A percentile compares a stretch with the other conserved stretches of the same genome.
Conservation (phyloP, 2,888 invertebrate species). For the Blastobasis lacticolella region DNA sequence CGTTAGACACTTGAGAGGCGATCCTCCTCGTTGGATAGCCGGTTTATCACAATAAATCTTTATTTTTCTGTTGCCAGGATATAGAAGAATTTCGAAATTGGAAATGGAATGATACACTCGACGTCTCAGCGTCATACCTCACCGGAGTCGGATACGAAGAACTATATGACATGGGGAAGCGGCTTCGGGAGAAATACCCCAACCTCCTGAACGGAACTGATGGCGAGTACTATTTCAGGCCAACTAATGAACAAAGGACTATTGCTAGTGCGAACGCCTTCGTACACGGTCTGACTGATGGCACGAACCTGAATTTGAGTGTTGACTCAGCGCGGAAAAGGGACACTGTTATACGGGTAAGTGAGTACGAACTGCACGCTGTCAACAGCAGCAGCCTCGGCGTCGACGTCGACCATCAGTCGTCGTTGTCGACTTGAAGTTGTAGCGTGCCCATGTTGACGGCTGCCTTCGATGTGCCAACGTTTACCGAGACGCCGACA, state of each 20-base stretch:
- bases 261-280: slow-evolving; percentile 76
- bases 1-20: too few species aligned
- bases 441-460: too few species aligned
- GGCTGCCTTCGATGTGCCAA: too few species aligned
- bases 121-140: slow-evolving; percentile 69
- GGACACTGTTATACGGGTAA: slow-evolving; percentile 52
- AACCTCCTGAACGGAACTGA: slow-evolving; percentile 57
- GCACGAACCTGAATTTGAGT: slow-evolving; percentile 27
- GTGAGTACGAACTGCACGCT: slow-evolving; percentile 16
- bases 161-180: slow-evolving; percentile 72
- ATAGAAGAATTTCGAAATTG: slow-evolving; percentile 77
- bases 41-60: too few species aligned
- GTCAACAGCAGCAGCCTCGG: neutral
- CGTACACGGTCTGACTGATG: slow-evolving; percentile 64
- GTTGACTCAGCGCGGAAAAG: slow-evolving; percentile 30
- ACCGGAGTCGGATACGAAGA: slow-evolving; percentile 78
- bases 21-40: too few species aligned
- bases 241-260: slow-evolving; percentile 75
- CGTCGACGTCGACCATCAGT: too few species aligned
- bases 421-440: too few species aligned
- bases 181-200: slow-evolving; percentile 41
- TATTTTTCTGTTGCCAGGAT: slow-evolving; percentile 57
- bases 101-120: slow-evolving; percentile 78
- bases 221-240: slow-evolving; percentile 73
- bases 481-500: too few species aligned